Percentiles rank a stretch among this genome's conserved stretches.
These are phyloP conservation scores for Chrysomela aeneicollis DNA, from an alignment of 2,888 invertebrate genomes.

Conservation along the genomic window DNA sequence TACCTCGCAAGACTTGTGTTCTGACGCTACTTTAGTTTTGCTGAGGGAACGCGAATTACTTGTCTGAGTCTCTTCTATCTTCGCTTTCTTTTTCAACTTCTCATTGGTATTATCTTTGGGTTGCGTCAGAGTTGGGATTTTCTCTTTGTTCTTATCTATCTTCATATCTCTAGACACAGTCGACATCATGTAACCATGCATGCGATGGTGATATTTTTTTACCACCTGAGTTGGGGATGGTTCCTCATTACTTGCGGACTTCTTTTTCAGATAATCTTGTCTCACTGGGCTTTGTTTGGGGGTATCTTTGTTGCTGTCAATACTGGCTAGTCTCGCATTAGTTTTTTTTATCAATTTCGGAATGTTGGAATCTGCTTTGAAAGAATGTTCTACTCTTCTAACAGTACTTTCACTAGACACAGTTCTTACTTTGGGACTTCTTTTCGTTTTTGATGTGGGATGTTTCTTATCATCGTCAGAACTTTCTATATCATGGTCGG, in stretches of 20 bases:
- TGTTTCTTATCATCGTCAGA: conserved; percentile 53
- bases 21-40: conserved; percentile 47
- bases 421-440: conserved; percentile 18
- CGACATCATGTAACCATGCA: conserved; percentile 68
- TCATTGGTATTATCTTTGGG: conserved; percentile 54
- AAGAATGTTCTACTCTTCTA: conserved; percentile 1
- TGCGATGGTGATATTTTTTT: conserved; percentile 51
- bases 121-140: conserved; percentile 23
- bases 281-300: conserved; percentile 24
- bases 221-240: conserved; percentile 34
- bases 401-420: background rate
- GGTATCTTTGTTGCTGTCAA: conserved; percentile 23
- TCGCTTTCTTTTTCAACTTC: conserved; percentile 45
- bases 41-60: conserved; percentile 38
- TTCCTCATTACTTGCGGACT: conserved; percentile 18
- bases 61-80: conserved; percentile 35
- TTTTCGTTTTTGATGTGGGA: conserved; percentile 39
- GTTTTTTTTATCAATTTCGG: conserved; percentile 24
- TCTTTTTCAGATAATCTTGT: conserved; percentile 37
- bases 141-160: conserved; percentile 56
- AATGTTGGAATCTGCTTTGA: conserved; percentile 9
- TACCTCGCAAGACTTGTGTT: conserved; percentile 43
- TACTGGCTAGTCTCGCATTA: conserved; percentile 13
- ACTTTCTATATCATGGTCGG: conserved; percentile 50
- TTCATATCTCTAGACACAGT: conserved; percentile 67